Evolutionary conservation across 2,113 vertebrate genomes (phyloP).

Genomic region (Chlamydotis undulata): DNA sequence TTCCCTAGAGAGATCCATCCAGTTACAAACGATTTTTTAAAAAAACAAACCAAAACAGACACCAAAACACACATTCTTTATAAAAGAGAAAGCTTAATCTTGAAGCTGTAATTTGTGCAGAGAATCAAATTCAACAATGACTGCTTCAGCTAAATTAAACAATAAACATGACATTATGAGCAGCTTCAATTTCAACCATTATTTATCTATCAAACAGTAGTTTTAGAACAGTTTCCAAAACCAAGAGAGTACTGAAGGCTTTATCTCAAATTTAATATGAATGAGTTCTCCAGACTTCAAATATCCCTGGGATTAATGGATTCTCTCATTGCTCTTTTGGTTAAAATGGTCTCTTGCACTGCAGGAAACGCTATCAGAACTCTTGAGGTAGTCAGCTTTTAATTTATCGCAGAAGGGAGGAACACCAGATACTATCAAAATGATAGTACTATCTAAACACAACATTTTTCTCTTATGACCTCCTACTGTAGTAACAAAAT

Average conservation of each 20-base stretch:
- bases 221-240: constrained; percentile 13
- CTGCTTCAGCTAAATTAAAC: background rate
- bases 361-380: constrained; percentile 51
- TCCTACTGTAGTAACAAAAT: constrained; percentile 64
- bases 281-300: constrained; percentile 34
- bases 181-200: background rate
- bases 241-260: background rate
- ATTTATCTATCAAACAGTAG: background rate
- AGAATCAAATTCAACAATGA: background rate
- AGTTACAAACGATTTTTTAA: background rate
- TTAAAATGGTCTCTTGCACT: constrained; percentile 50
- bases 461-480: constrained; percentile 60
- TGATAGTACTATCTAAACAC: constrained; percentile 54
- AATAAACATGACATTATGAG: background rate
- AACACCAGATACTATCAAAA: constrained; percentile 64
- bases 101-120: background rate
- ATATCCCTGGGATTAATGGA: constrained; percentile 30
- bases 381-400: constrained; percentile 54
- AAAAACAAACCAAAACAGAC: background rate
- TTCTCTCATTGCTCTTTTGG: constrained; percentile 35
- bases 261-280: constrained; percentile 33
- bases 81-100: background rate
- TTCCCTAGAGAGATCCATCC: background rate
- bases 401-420: constrained; percentile 54
- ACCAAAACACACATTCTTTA: background rate